Evolutionary conservation across 2,113 vertebrate genomes (phyloP).

Genomic region (Calonectris borealis): DNA sequence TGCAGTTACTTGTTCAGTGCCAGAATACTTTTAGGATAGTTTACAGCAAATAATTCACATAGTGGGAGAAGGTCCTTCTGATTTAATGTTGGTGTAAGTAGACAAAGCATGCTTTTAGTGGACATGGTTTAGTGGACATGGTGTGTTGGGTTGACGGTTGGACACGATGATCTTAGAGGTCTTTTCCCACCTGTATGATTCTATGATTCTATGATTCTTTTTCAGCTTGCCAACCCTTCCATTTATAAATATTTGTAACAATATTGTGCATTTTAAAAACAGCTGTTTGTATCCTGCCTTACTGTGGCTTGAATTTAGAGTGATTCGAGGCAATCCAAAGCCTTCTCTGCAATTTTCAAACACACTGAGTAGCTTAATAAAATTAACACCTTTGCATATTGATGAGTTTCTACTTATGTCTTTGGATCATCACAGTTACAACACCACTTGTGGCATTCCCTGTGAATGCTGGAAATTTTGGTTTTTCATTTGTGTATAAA

Average conservation of each 20-base stretch:
- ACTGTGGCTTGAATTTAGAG: background rate
- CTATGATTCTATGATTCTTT: too few relatives aligned
- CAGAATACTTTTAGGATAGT: background rate
- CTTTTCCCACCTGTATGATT: too few relatives aligned
- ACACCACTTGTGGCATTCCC: background rate
- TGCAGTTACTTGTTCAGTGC: background rate
- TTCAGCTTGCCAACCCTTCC: background rate
- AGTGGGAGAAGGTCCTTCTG: background rate
- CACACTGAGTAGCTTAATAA: background rate
- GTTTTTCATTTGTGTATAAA: background rate
- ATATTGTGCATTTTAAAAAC: background rate
- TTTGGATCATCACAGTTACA: background rate
- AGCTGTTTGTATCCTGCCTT: background rate
- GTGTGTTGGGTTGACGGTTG: too few relatives aligned
- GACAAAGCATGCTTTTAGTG: background rate
- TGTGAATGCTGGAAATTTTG: background rate
- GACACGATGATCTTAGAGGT: too few relatives aligned
- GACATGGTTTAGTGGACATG: too few relatives aligned
- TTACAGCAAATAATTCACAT: background rate
- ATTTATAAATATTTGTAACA: background rate
- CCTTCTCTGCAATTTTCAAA: background rate
- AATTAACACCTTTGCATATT: background rate
- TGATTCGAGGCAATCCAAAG: background rate
- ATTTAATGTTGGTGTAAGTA: background rate
- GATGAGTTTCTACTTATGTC: background rate